A percentile compares a stretch with the other conserved stretches of the same genome.
phyloP scores from a whole-genome alignment of 1,140 invertebrate genomes.

The Ceratoteleas bidentatus region DNA sequence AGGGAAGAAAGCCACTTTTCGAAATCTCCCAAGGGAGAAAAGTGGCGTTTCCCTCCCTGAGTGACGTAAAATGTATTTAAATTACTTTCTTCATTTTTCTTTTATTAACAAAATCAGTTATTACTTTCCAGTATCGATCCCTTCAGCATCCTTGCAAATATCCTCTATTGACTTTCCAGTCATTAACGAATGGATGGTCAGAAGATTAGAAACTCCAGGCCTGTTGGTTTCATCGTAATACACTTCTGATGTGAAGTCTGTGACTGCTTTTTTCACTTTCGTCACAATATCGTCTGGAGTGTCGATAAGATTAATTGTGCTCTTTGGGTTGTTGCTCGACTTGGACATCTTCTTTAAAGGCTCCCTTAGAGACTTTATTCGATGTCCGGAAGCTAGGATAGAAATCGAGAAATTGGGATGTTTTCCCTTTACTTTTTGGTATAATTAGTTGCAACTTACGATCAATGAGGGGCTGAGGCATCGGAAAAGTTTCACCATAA shows the following conservation, averaged over 20 bases:
- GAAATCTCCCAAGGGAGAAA: too few relatives aligned
- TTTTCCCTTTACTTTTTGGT: too few relatives aligned
- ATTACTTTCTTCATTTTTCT: too few relatives aligned
- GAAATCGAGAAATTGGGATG: too few relatives aligned
- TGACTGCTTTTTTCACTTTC: slow-evolving; percentile 95
- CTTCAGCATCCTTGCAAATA: slow-evolving; percentile 86
- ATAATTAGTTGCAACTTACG: too few relatives aligned
- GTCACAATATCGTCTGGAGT: slow-evolving; percentile 87
- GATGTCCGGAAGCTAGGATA: too few relatives aligned
- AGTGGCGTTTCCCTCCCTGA: too few relatives aligned
- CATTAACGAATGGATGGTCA: slow-evolving; percentile 91
- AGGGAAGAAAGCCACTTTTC: too few relatives aligned
- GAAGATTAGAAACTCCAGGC: slow-evolving; percentile 94
- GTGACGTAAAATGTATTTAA: too few relatives aligned
- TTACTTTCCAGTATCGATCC: slow-evolving; percentile 88
- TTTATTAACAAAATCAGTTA: too few relatives aligned
- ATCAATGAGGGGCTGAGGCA: too few relatives aligned
- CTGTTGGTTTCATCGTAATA: slow-evolving; percentile 89
- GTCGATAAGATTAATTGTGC: slow-evolving; percentile 91
- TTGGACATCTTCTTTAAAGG: slow-evolving; percentile 99
- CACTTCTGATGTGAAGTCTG: slow-evolving; percentile 93
- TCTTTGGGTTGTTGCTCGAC: slow-evolving; percentile 90
- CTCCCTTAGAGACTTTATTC: slow-evolving; percentile 91
- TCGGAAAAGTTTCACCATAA: too few relatives aligned
- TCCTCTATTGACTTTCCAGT: slow-evolving; percentile 86